Evolutionary conservation across 2,113 vertebrate genomes (phyloP).

Genomic region (Nothoprocta perdicaria): DNA sequence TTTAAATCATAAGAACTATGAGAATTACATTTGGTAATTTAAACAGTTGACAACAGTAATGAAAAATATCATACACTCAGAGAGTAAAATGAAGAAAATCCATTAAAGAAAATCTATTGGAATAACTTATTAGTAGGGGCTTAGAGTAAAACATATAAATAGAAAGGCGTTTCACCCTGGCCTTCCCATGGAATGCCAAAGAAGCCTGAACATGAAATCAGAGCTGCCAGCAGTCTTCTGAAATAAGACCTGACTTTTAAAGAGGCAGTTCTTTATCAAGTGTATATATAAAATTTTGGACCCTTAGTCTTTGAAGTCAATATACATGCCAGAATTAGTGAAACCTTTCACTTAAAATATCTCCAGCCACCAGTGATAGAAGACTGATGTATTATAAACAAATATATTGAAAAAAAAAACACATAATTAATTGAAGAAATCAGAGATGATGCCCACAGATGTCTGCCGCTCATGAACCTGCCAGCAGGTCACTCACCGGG

Average conservation of each 20-base stretch:
- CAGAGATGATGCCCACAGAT: fast-evolving
- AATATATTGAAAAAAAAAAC: neutral
- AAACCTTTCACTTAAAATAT: slow-evolving; percentile 21
- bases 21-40: slow-evolving; percentile 15
- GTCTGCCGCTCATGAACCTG: neutral
- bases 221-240: slow-evolving; percentile 50
- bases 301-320: slow-evolving; percentile 6
- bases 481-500: neutral
- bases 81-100: slow-evolving; percentile 37
- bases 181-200: slow-evolving; percentile 69
- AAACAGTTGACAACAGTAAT: neutral
- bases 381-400: neutral
- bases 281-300: slow-evolving; percentile 44
- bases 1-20: neutral
- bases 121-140: slow-evolving; percentile 51
- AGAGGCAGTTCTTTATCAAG: slow-evolving; percentile 38
- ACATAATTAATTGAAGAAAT: neutral
- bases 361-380: neutral
- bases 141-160: slow-evolving; percentile 60
- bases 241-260: slow-evolving; percentile 65
- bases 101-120: slow-evolving; percentile 50
- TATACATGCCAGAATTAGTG: neutral
- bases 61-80: neutral
- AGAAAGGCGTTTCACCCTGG: slow-evolving; percentile 55
- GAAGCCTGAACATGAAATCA: slow-evolving; percentile 62